A percentile compares a stretch with the other conserved stretches of the same genome.
Evolutionary conservation across 2,888 invertebrate species (phyloP).

Genomic region (Aelia acuminata): DNA sequence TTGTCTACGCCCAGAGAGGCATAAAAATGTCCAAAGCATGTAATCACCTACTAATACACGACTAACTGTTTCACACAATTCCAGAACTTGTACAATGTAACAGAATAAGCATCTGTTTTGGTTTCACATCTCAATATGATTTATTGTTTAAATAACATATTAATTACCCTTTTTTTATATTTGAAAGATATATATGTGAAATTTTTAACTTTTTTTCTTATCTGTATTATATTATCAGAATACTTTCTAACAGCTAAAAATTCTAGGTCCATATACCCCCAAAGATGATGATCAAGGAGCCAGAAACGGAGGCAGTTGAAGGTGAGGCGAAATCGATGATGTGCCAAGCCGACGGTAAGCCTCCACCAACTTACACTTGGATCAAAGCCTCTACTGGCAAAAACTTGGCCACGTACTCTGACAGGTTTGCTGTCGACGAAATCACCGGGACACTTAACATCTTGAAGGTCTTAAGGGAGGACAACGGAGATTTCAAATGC

Average conservation of each 20-base stretch:
- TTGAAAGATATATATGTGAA: too few species aligned
- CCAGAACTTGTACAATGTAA: too few species aligned
- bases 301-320: constrained; percentile 80
- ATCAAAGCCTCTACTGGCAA: constrained; percentile 81
- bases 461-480: constrained; percentile 77
- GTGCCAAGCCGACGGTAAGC: constrained; percentile 88
- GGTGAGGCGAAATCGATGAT: constrained; percentile 82
- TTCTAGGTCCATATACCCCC: constrained; percentile 81
- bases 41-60: too few species aligned
- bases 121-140: too few species aligned
- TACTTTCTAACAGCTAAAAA: too few species aligned
- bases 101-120: too few species aligned
- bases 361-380: constrained; percentile 87
- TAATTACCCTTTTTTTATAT: too few species aligned
- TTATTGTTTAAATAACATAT: too few species aligned
- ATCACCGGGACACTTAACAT: constrained; percentile 74
- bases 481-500: constrained; percentile 86
- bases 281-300: constrained; percentile 76
- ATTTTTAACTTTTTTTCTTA: not conserved
- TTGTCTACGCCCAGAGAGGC: too few species aligned
- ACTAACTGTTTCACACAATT: too few species aligned
- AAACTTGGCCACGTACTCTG: constrained; percentile 73
- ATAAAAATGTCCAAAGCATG: too few species aligned
- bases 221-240: too few species aligned
- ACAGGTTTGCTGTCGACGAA: constrained; percentile 72